These are phyloP conservation scores for Synergus itoensis DNA, from an alignment of 2,888 invertebrate genomes.

Conservation along the genomic window DNA sequence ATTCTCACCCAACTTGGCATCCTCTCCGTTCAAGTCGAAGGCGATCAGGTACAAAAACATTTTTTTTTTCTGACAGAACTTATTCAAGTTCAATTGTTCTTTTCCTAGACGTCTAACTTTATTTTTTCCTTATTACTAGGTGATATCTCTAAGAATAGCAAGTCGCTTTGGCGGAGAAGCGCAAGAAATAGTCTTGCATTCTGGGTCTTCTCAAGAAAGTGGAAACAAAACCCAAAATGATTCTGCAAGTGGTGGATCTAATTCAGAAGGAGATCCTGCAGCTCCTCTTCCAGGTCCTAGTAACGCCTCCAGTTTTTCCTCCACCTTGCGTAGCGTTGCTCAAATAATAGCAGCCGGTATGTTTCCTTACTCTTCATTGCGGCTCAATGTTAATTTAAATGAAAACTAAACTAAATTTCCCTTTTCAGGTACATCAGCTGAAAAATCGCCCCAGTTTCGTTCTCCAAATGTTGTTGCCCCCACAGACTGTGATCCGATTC, in stretches of 20 bases:
- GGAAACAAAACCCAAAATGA: conserved; percentile 72
- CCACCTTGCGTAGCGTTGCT: conserved; percentile 73
- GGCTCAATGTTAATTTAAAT: neutral
- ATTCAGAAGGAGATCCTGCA: conserved; percentile 66
- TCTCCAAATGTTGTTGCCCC: conserved; percentile 95
- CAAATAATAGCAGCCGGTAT: conserved; percentile 75
- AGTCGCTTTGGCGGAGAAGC: conserved; percentile 84
- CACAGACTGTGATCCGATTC: conserved; percentile 85
- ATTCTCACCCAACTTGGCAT: conserved; percentile 95
- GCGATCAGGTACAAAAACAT: conserved; percentile 84
- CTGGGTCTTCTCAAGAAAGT: conserved; percentile 77
- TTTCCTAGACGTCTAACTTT: neutral
- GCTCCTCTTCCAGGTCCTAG: conserved; percentile 74
- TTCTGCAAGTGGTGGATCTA: conserved; percentile 64
- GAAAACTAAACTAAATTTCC: conserved; percentile 26
- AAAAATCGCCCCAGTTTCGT: conserved; percentile 81
- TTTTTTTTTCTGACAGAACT: conserved; percentile 18
- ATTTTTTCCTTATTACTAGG: conserved; percentile 69
- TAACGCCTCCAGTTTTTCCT: conserved; percentile 71
- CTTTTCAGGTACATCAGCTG: conserved; percentile 69
- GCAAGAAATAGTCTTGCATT: conserved; percentile 85
- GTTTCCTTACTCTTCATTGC: conserved; percentile 38
- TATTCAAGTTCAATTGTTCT: too few species aligned
- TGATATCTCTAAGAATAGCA: conserved; percentile 83
- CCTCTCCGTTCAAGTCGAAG: conserved; percentile 96